phyloP scores from a whole-genome alignment of 2,113 vertebrate genomes.

The Mesitornis unicolor region DNA sequence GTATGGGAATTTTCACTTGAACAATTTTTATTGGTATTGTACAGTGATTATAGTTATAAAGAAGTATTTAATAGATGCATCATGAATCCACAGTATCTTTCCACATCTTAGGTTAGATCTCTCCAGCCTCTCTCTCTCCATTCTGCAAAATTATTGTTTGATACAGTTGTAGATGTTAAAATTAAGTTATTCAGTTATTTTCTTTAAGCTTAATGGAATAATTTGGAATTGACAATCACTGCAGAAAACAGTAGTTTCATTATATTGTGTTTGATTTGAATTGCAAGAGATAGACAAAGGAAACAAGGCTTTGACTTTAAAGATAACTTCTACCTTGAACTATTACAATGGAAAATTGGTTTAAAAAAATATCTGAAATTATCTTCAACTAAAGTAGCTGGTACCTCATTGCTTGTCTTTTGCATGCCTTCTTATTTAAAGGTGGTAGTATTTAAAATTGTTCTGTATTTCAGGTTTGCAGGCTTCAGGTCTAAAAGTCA shows the following conservation, averaged over 20 bases:
- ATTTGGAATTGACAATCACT: neutral
- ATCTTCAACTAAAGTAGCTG: neutral
- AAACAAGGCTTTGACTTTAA: neutral
- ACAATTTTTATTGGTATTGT: neutral
- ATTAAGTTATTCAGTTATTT: neutral
- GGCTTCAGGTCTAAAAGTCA: neutral
- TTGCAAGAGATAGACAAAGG: neutral
- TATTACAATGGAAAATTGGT: neutral
- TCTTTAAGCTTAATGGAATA: neutral
- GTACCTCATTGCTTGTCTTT: neutral
- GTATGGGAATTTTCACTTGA: neutral
- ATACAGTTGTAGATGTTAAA: neutral
- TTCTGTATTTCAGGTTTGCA: neutral
- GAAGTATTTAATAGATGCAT: neutral
- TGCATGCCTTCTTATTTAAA: neutral
- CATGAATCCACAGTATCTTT: neutral
- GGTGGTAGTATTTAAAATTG: neutral
- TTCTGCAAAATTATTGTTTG: neutral
- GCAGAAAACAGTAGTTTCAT: neutral
- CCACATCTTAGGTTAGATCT: neutral
- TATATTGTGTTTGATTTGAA: neutral
- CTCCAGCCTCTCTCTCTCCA: neutral
- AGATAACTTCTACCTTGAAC: neutral
- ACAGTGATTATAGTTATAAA: neutral
- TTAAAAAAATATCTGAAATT: neutral